phyloP scores from a whole-genome alignment of 2,797 vertebrate species.

The Myotis planiceps region DNA sequence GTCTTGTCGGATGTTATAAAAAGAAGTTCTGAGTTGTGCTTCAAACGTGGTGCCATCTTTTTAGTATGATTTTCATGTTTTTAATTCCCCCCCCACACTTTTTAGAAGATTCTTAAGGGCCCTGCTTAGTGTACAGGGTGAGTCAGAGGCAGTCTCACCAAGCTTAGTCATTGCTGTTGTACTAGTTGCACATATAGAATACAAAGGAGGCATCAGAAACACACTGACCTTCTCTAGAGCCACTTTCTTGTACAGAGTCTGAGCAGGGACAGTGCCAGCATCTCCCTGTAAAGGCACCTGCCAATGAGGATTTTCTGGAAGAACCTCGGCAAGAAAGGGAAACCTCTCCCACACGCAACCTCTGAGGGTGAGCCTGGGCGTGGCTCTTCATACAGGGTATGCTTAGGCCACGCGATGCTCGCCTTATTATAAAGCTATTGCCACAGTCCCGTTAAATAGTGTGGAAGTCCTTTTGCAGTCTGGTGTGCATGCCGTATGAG shows the following conservation, averaged over 20 bases:
- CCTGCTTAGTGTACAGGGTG: conserved; percentile 43
- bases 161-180: conserved; percentile 23
- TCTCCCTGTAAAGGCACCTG: background rate
- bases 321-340: conserved; percentile 1
- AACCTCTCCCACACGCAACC: background rate
- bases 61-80: conserved; percentile 38
- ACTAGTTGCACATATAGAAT: conserved; percentile 9
- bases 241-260: conserved; percentile 14
- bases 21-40: conserved; percentile 58
- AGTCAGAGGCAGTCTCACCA: conserved; percentile 39
- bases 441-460: background rate
- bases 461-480: conserved; percentile 44
- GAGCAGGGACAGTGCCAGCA: background rate
- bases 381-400: background rate
- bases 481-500: background rate
- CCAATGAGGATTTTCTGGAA: background rate
- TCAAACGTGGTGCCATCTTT: conserved; percentile 58
- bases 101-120: conserved; percentile 43
- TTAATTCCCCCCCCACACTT: background rate
- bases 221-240: conserved; percentile 8
- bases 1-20: conserved; percentile 19
- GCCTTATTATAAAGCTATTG: conserved; percentile 50
- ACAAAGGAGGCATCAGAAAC: conserved; percentile 54
- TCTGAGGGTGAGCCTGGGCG: background rate
- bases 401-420: conserved; percentile 47